These are phyloP conservation scores for Bombyx huttoni DNA, from an alignment of 2,888 invertebrate genomes.

Conservation along the genomic window DNA sequence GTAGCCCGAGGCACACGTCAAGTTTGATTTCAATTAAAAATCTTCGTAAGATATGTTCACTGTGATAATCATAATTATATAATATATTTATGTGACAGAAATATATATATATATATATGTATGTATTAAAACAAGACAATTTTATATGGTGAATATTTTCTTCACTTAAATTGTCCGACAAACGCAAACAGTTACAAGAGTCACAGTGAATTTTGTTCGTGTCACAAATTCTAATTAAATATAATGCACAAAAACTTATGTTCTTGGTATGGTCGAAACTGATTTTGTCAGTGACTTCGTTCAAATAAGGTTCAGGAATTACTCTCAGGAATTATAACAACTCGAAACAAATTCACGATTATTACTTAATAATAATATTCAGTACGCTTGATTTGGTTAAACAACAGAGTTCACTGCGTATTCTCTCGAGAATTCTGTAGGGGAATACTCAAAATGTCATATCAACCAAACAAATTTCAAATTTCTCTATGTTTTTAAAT, in stretches of 20 bases:
- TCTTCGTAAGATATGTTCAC: conserved; percentile 38
- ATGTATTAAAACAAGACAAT: not conserved
- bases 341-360: no score
- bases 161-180: no score
- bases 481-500: no score
- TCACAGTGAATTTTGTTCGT: conserved; percentile 41
- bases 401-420: no score
- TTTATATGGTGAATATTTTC: conserved; percentile 2
- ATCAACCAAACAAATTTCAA: no score
- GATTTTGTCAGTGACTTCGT: not conserved
- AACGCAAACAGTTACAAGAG: conserved; percentile 16
- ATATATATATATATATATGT: not conserved
- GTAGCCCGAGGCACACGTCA: not conserved
- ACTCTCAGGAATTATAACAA: not conserved
- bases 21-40: not conserved
- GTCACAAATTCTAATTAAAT: conserved; percentile 13
- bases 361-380: no score
- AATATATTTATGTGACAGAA: conserved; percentile 9
- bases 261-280: not conserved
- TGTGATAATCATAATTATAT: conserved; percentile 37
- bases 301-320: not conserved
- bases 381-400: no score
- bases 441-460: no score
- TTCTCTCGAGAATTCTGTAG: no score
- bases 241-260: not conserved